These are phyloP conservation scores for Thymelicus lineola DNA, from an alignment of 2,888 invertebrate genomes.

Conservation along the genomic window DNA sequence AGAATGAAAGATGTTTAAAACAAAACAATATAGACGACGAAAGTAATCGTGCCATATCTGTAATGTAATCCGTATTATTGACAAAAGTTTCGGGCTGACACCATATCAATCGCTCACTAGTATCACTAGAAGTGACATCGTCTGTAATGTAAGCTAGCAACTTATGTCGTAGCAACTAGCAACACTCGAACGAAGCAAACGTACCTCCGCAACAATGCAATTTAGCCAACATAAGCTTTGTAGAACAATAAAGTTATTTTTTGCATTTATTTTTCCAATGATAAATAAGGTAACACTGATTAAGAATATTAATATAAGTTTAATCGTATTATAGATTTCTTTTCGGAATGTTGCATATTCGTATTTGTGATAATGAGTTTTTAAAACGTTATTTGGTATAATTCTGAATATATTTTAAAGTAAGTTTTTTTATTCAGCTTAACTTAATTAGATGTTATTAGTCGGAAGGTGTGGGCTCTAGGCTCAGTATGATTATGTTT, in stretches of 20 bases:
- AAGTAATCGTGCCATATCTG: conserved; percentile 65
- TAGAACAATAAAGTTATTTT: conserved; percentile 45
- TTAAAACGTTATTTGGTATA: conserved; percentile 70
- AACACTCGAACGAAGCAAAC: conserved; percentile 40
- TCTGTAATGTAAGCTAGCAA: background rate
- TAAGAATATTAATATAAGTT: conserved; percentile 60
- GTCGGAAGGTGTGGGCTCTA: conserved; percentile 33
- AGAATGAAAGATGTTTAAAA: conserved; percentile 55
- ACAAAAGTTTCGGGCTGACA: conserved; percentile 36
- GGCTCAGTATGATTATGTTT: conserved; percentile 30
- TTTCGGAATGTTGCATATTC: conserved; percentile 72
- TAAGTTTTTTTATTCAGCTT: conserved; percentile 64
- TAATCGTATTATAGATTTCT: conserved; percentile 57
- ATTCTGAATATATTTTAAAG: conserved; percentile 61
- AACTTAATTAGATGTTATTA: conserved; percentile 48
- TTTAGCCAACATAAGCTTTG: conserved; percentile 41
- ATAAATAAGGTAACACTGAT: conserved; percentile 61
- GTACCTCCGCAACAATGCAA: conserved; percentile 49
- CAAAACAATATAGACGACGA: conserved; percentile 43
- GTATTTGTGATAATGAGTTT: conserved; percentile 80
- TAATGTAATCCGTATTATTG: conserved; percentile 26
- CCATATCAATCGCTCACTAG: conserved; percentile 67
- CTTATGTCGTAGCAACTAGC: conserved; percentile 9
- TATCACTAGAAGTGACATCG: conserved; percentile 59
- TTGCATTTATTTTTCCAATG: conserved; percentile 77